A percentile compares a stretch with the other conserved stretches of the same genome.
Evolutionary conservation across 2,888 invertebrate genomes (phyloP).

Genomic region (Calliphora vomitoria): DNA sequence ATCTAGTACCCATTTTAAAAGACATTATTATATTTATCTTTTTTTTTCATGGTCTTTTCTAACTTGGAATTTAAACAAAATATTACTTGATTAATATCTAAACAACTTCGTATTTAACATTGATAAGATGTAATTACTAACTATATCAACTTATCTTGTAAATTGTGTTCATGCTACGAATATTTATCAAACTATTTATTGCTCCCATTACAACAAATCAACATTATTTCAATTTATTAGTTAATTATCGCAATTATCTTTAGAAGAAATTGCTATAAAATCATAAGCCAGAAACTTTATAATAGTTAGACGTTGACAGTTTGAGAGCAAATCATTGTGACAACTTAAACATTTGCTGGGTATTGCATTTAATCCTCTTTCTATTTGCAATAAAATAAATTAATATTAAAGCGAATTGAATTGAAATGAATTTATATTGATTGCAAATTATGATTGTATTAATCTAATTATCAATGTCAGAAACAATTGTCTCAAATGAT

Average conservation of each 20-base stretch:
- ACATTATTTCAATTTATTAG: background rate
- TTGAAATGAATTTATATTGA: slow-evolving; percentile 51
- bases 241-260: slow-evolving; percentile 1
- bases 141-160: too few relatives aligned
- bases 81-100: too few relatives aligned
- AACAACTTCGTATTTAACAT: too few relatives aligned
- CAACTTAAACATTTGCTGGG: slow-evolving; percentile 46
- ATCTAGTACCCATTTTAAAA: too few relatives aligned
- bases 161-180: too few relatives aligned
- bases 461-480: slow-evolving; percentile 67
- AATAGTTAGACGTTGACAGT: slow-evolving; percentile 10
- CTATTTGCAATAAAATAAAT: slow-evolving; percentile 6
- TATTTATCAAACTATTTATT: too few relatives aligned
- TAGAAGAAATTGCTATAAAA: background rate
- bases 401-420: slow-evolving; percentile 5
- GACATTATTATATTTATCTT: too few relatives aligned
- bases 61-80: too few relatives aligned
- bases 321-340: slow-evolving; percentile 50
- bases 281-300: slow-evolving; percentile 11
- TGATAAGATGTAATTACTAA: too few relatives aligned
- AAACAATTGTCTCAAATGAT: slow-evolving; percentile 47
- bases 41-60: too few relatives aligned
- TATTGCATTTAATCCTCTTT: slow-evolving; percentile 39
- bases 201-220: background rate
- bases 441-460: slow-evolving; percentile 63